Conservation (phyloP, 2,113 vertebrate genomes). For the Coptodon rendalli region DNA sequence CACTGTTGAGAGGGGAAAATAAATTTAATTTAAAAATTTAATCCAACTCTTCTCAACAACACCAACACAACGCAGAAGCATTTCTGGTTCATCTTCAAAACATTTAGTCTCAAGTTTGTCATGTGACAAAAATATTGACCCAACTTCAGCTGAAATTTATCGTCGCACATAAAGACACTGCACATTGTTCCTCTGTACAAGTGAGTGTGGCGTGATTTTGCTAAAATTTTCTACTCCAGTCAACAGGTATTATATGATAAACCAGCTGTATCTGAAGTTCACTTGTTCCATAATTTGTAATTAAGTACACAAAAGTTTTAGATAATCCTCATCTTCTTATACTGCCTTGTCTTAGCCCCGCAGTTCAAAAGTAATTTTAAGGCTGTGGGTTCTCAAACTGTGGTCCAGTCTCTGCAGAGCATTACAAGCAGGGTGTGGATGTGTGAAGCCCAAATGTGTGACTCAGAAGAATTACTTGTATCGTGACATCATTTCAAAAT, state of each 20-base stretch:
- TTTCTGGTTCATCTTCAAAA: not conserved
- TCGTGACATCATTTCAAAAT: not conserved
- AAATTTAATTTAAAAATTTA: not conserved
- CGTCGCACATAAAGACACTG: not conserved
- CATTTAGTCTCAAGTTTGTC: not conserved
- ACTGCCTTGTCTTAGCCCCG: not conserved
- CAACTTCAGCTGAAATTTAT: not conserved
- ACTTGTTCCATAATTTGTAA: not conserved
- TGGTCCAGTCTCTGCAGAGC: not conserved
- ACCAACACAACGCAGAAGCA: not conserved
- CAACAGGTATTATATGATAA: not conserved
- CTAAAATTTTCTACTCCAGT: not conserved
- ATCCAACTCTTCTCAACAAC: not conserved
- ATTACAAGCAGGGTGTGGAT: not conserved
- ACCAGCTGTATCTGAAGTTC: not conserved
- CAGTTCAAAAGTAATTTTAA: not conserved
- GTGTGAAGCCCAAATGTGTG: not conserved
- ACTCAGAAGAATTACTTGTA: not conserved
- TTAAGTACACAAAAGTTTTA: not conserved
- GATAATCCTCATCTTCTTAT: not conserved
- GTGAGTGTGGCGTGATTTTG: fast-evolving
- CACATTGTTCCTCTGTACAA: not conserved
- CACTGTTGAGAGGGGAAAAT: conserved; percentile 64
- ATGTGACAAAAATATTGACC: not conserved
- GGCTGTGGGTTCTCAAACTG: not conserved